These are phyloP conservation scores for Theocolax elegans DNA, from an alignment of 1,140 invertebrate genomes.

Conservation along the genomic window DNA sequence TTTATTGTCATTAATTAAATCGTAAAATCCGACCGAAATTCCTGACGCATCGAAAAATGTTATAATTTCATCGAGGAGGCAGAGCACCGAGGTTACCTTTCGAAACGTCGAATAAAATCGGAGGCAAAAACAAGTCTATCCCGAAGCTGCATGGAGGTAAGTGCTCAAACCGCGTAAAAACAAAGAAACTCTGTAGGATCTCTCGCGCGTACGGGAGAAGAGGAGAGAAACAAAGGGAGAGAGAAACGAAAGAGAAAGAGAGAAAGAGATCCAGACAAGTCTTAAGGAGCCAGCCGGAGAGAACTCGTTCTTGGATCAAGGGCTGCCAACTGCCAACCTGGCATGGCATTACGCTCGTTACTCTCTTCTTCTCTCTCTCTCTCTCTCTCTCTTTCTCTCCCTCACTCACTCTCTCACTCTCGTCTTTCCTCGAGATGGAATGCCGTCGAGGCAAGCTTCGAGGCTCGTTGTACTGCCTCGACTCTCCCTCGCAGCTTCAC, in stretches of 20 bases:
- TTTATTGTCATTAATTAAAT: too few species aligned
- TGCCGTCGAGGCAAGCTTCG: constrained; percentile 48
- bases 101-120: constrained; percentile 5
- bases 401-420: constrained; percentile 29
- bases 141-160: neutral
- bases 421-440: constrained; percentile 48
- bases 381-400: too few species aligned
- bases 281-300: constrained; percentile 28
- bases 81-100: too few species aligned
- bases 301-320: constrained; percentile 41
- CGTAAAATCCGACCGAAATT: too few species aligned
- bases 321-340: constrained; percentile 39
- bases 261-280: neutral
- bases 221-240: constrained; percentile 3
- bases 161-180: constrained; percentile 24
- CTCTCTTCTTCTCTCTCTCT: constrained; percentile 13
- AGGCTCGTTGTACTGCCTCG: neutral
- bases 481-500: neutral
- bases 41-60: too few species aligned
- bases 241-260: neutral
- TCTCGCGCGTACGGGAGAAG: neutral
- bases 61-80: too few species aligned
- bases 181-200: constrained; percentile 3
- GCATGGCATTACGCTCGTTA: constrained; percentile 28
- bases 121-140: constrained; percentile 14